A percentile compares a stretch with the other conserved stretches of the same genome.
Evolutionary conservation across 2,888 invertebrate genomes (phyloP).

Genomic region (Temnothorax ravouxi): DNA sequence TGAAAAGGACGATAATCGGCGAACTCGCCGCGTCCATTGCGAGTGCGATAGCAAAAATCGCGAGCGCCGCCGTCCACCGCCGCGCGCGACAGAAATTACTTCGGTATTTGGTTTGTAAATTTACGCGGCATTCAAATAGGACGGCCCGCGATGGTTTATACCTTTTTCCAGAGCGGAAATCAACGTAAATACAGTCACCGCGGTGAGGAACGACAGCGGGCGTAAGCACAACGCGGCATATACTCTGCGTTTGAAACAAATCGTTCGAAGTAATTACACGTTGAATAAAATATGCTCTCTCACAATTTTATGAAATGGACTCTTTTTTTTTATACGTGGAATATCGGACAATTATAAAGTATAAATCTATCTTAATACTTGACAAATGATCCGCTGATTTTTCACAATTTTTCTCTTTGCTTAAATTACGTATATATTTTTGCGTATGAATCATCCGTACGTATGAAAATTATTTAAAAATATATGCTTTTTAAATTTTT

Average conservation of each 20-base stretch:
- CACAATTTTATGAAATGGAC: constrained; percentile 14
- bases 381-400: neutral
- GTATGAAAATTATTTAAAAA: constrained; percentile 2
- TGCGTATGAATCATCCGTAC: neutral
- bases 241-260: constrained; percentile 24
- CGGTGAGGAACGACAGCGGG: constrained; percentile 24
- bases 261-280: constrained; percentile 15
- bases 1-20: constrained; percentile 54
- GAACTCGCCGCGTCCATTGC: constrained; percentile 26
- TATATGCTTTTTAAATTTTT: neutral
- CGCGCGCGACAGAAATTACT: constrained; percentile 50
- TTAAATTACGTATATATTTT: neutral
- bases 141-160: constrained; percentile 38
- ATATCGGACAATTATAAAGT: neutral
- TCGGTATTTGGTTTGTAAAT: constrained; percentile 56
- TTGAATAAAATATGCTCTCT: constrained; percentile 26
- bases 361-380: neutral
- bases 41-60: constrained; percentile 18
- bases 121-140: constrained; percentile 53
- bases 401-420: neutral
- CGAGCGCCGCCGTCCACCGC: constrained; percentile 17
- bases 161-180: constrained; percentile 50
- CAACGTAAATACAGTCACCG: constrained; percentile 44
- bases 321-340: neutral
- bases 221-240: constrained; percentile 14